Base-by-base conservation (phyloP, 2,113 vertebrate genomes). In the Taxidea taxus region DNA sequence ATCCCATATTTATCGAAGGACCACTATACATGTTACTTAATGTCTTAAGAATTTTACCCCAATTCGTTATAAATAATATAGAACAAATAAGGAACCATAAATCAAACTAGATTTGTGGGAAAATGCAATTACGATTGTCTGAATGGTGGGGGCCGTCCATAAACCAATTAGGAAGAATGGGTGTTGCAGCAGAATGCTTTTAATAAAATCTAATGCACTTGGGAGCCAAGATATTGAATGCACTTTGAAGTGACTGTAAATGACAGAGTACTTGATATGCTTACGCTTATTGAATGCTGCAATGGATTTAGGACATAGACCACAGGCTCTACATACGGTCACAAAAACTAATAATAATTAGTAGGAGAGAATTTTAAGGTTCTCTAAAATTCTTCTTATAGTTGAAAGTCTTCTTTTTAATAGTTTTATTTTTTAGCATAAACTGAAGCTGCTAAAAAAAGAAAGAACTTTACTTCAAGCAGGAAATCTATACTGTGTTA, bases 151-250 rank as follows among this genome's bases (percentile, higher is more conserved):
- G 92, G 90, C 87, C 62, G 88, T 72, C 94, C 13, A 29, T 97
- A 98, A 98, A 97, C 97, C 96, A 98, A 97, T 98, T 98, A 98
- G 96, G 82, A 96, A 90, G 91, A 97, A 97, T 96, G 93, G 96
- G 97, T 96, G 92, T 54, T 47, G 27, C 90, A 96, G 93, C n/a
- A 70, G 92, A 97, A 98, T 82, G 94, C 95, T 97, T 98, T 97
- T 97, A 98, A 98, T 98, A 97, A 97, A 96, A 98, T 80, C 90
- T 82, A 96, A 96, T 95, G 89, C 94, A 94, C 87, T 97, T 87
- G 96, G 88, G 95, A 96, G 85, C 85, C 49, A 31, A 85, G 90
- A 62, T 72, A 87, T 29, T 92, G 84, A 94, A 95, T 83, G 93
- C 70, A 72, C 87, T 74, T 64, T 75, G 90, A 92, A 92, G 96